phyloP scores from a whole-genome alignment of 2,888 invertebrate species.

The Ashinkailepas kermadecensis region DNA sequence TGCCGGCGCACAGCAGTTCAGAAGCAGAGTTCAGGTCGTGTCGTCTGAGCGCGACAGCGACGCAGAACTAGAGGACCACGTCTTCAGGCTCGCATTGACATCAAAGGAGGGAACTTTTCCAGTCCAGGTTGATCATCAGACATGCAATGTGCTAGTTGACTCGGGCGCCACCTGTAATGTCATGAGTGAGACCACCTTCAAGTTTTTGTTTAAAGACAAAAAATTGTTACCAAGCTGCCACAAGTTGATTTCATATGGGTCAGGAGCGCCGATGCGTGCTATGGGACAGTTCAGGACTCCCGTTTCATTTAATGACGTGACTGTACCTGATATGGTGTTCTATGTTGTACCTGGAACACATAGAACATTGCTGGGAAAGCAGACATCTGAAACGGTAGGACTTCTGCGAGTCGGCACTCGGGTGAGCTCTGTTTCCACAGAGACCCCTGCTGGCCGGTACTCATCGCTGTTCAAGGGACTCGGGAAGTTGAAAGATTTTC shows the following conservation, averaged over 20 bases:
- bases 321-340: neutral
- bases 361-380: neutral
- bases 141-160: too few species aligned
- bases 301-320: neutral
- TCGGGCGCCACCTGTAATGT: too few species aligned
- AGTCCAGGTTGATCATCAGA: too few species aligned
- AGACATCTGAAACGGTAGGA: neutral
- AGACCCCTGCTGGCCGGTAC: neutral
- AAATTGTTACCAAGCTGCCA: neutral
- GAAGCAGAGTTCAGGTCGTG: neutral
- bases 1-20: neutral
- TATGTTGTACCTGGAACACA: neutral
- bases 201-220: neutral
- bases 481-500: neutral
- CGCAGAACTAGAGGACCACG: neutral
- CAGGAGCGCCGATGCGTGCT: neutral
- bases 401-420: neutral
- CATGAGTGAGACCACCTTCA: too few species aligned
- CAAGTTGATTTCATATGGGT: neutral
- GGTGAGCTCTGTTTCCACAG: neutral
- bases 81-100: too few species aligned
- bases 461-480: neutral
- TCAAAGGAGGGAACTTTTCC: too few species aligned
- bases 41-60: neutral
- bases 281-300: neutral